Evolutionary conservation across 2,113 vertebrate genomes (phyloP).

Genomic region (Tiliqua scincoides): DNA sequence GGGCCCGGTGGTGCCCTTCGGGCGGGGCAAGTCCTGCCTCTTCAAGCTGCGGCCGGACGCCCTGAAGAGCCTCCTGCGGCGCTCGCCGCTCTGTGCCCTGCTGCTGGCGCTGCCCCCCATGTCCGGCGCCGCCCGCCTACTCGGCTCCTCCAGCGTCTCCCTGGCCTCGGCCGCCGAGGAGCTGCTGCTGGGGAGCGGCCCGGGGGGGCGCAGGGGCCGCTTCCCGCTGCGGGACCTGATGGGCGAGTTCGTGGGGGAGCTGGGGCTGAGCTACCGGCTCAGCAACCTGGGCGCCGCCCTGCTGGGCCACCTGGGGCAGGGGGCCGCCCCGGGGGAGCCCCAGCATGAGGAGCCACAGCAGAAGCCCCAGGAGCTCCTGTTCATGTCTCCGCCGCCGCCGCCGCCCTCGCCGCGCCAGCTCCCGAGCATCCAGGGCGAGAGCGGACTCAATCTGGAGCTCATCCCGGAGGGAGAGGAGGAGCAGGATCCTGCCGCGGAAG

Average conservation of each 20-base stretch:
- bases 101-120: conserved; percentile 71
- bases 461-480: not conserved
- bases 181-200: conserved; percentile 61
- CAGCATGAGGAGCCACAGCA: not conserved
- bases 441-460: not conserved
- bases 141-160: conserved; percentile 80
- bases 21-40: conserved; percentile 87
- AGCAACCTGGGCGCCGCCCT: conserved; percentile 73
- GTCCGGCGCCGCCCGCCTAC: conserved; percentile 35
- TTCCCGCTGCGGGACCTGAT: conserved; percentile 70
- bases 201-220: conserved; percentile 67
- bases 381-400: not conserved
- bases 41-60: conserved; percentile 67
- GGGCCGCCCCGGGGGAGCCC: not conserved
- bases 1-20: conserved; percentile 42
- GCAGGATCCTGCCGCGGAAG: not conserved
- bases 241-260: conserved; percentile 75
- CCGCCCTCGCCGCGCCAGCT: not conserved
- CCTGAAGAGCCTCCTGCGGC: conserved; percentile 35
- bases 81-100: conserved; percentile 76
- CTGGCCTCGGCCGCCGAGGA: conserved; percentile 69
- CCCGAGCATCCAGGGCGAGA: not conserved
- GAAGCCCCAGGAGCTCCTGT: not conserved
- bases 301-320: conserved; percentile 58
- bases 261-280: conserved; percentile 82